Conservation (phyloP, 2,113 vertebrate species). For the Neopipo cinnamomea region DNA sequence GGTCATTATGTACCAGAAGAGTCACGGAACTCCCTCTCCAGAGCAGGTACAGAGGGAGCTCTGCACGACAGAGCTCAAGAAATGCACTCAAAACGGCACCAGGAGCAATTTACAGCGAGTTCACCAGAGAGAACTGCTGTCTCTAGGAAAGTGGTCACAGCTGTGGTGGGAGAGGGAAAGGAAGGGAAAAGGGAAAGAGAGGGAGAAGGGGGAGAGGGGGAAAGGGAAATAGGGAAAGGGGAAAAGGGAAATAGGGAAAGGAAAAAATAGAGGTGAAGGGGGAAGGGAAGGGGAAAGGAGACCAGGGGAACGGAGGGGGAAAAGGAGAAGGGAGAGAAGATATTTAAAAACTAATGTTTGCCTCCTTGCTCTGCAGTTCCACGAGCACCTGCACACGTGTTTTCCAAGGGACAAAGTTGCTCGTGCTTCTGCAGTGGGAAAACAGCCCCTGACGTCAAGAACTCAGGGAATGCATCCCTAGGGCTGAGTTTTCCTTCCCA, state of each 20-base stretch:
- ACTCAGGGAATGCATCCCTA: neutral
- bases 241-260: too few relatives aligned
- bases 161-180: too few relatives aligned
- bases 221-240: too few relatives aligned
- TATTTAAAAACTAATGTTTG: neutral
- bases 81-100: neutral
- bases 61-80: rapidly evolving
- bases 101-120: neutral
- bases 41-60: neutral
- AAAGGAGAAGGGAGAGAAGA: neutral
- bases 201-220: too few relatives aligned
- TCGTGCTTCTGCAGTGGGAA: neutral
- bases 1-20: neutral
- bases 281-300: too few relatives aligned
- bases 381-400: rapidly evolving
- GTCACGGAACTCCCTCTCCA: too few relatives aligned
- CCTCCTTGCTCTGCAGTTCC: neutral
- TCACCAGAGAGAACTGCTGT: neutral
- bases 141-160: neutral
- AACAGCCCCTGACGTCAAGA: neutral
- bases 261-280: too few relatives aligned
- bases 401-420: neutral
- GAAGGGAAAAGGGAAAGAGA: neutral
- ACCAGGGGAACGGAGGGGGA: too few relatives aligned
- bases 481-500: neutral